A percentile compares a stretch with the other conserved stretches of the same genome.
Evolutionary conservation across 2,113 vertebrate species (phyloP).

Genomic region (Ochotona princeps): DNA sequence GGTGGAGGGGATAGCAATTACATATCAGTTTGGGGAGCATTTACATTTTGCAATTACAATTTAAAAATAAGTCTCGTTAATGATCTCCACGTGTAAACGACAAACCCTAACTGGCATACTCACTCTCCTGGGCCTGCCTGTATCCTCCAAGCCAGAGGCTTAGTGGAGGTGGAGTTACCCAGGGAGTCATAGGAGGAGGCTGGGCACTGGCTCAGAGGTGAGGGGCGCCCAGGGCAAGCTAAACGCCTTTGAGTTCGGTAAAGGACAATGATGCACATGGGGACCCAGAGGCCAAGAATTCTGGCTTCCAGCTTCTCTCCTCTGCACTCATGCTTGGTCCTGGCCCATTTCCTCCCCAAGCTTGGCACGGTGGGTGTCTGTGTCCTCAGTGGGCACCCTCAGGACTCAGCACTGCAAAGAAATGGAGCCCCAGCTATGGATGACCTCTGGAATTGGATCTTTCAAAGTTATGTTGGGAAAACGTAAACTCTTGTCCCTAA

Average conservation of each 20-base stretch:
- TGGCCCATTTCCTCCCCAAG: not conserved
- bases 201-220: not conserved
- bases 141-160: constrained; percentile 22
- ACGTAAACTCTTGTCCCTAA: not conserved
- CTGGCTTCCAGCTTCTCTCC: not conserved
- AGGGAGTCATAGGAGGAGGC: not conserved
- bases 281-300: not conserved
- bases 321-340: rapidly evolving
- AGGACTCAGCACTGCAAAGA: not conserved
- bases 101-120: constrained; percentile 74
- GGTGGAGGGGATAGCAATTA: constrained; percentile 78
- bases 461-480: not conserved
- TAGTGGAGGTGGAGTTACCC: not conserved
- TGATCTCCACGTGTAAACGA: constrained; percentile 78
- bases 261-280: not conserved
- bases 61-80: constrained; percentile 82
- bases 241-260: not conserved
- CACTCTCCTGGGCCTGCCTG: constrained; percentile 64
- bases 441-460: not conserved
- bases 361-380: not conserved
- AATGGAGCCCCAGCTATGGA: not conserved
- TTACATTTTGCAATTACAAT: constrained; percentile 84
- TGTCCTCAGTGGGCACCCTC: not conserved
- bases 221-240: not conserved
- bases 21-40: constrained; percentile 79